phyloP scores from a whole-genome alignment of 2,797 vertebrate species.

The Thaleichthys pacificus region DNA sequence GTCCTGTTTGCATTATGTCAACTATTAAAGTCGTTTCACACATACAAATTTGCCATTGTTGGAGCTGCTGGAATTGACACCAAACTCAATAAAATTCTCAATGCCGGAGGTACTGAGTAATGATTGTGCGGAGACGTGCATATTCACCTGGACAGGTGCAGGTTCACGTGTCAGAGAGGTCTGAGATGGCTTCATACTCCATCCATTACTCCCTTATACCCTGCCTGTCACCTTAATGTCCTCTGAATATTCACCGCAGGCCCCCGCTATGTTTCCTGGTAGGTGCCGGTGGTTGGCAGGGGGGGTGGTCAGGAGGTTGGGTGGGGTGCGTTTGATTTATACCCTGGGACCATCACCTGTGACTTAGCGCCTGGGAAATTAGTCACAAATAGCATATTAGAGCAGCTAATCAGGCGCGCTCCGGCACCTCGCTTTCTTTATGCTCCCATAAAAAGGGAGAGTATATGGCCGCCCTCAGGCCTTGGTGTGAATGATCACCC shows the following conservation, averaged over 20 bases:
- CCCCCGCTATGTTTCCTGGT: conserved; percentile 55
- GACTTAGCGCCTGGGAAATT: conserved; percentile 93
- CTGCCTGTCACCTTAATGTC: conserved; percentile 87
- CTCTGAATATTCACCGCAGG: conserved; percentile 86
- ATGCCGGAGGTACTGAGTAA: conserved; percentile 79
- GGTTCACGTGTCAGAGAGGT: conserved; percentile 76
- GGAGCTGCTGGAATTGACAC: conserved; percentile 59
- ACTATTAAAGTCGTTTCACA: conserved; percentile 72
- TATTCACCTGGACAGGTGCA: conserved; percentile 60
- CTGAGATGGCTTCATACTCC: conserved; percentile 81
- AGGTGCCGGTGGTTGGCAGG: not conserved
- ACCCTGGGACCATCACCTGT: conserved; percentile 88
- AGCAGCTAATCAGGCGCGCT: conserved; percentile 93
- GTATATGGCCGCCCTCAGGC: conserved; percentile 84
- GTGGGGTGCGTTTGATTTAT: conserved; percentile 86
- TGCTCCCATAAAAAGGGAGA: conserved; percentile 90
- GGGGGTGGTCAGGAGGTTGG: conserved; percentile 55
- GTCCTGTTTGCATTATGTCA: conserved; percentile 63
- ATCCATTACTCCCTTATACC: conserved; percentile 85
- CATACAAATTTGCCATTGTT: conserved; percentile 65
- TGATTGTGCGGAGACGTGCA: conserved; percentile 75
- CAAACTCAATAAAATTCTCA: conserved; percentile 57
- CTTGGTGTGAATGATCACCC: conserved; percentile 87
- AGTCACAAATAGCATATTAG: conserved; percentile 99
- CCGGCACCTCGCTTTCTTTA: conserved; percentile 92